A percentile compares a stretch with the other conserved stretches of the same genome.
phyloP scores from a whole-genome alignment of 2,113 vertebrate genomes.

The Mionectes macconnelli region DNA sequence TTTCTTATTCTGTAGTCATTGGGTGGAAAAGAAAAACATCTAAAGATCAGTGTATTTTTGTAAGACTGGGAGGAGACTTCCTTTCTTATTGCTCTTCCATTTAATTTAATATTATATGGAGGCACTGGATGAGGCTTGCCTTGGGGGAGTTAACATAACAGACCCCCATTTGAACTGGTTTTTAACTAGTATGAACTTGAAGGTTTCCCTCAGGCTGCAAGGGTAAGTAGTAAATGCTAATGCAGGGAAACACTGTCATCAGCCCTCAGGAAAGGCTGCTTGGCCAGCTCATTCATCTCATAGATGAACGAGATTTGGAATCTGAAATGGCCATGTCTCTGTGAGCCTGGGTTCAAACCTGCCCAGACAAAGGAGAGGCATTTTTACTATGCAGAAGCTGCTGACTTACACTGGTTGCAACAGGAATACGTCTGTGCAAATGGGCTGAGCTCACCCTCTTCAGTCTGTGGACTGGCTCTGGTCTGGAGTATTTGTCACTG shows the following conservation, averaged over 20 bases:
- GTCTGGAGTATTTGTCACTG: not conserved
- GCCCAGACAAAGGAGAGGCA: not conserved
- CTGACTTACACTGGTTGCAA: not conserved
- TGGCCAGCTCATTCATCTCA: not conserved
- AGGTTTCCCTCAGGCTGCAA: not conserved
- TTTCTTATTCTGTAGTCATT: not conserved
- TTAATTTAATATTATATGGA: not conserved
- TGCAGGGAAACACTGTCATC: not conserved
- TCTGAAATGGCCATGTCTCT: not conserved
- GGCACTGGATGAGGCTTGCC: not conserved
- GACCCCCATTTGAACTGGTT: not conserved
- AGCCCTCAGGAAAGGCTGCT: not conserved
- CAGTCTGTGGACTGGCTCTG: not conserved
- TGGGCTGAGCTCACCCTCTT: not conserved
- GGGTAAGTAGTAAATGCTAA: not conserved
- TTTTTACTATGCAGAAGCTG: not conserved
- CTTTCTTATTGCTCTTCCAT: not conserved
- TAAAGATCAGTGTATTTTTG: not conserved
- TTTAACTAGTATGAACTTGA: not conserved
- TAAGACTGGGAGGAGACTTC: not conserved
- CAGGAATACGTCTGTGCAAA: not conserved
- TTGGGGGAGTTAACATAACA: not conserved
- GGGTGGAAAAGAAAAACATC: not conserved
- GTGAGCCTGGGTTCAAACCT: not conserved
- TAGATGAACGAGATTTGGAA: not conserved